These are phyloP conservation scores for Microcebus tavaratra DNA, from an alignment of 2,113 vertebrate genomes.

Conservation along the genomic window DNA sequence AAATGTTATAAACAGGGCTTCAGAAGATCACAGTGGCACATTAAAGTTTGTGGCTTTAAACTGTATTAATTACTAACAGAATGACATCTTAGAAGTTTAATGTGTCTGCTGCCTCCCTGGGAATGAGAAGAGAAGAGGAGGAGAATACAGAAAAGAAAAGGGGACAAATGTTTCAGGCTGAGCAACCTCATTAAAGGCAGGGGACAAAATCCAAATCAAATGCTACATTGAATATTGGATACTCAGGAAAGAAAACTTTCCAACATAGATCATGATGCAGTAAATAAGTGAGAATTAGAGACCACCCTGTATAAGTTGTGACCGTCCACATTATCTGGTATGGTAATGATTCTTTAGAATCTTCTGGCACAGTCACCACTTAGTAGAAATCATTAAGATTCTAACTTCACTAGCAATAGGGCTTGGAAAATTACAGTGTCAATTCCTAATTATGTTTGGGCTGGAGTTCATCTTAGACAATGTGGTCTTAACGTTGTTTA, in stretches of 20 bases:
- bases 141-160: not conserved
- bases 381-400: constrained; percentile 1
- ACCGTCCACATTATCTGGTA: not conserved
- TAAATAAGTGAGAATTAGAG: not conserved
- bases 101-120: not conserved
- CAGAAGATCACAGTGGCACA: not conserved
- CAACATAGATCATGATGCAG: not conserved
- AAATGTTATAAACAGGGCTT: not conserved
- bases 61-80: not conserved
- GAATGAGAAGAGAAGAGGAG: not conserved
- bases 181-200: not conserved
- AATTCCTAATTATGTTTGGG: constrained; percentile 6
- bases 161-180: not conserved
- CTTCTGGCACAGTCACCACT: not conserved
- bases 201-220: not conserved
- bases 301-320: not conserved
- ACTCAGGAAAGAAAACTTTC: not conserved
- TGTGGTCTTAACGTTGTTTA: constrained; percentile 56
- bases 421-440: not conserved
- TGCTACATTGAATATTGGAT: not conserved
- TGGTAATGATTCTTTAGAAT: not conserved
- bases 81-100: not conserved
- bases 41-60: not conserved
- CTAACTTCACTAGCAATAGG: not conserved
- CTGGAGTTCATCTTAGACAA: constrained; percentile 41